phyloP scores from a whole-genome alignment of 2,888 invertebrate genomes.

The Himalopsyche tibetana region DNA sequence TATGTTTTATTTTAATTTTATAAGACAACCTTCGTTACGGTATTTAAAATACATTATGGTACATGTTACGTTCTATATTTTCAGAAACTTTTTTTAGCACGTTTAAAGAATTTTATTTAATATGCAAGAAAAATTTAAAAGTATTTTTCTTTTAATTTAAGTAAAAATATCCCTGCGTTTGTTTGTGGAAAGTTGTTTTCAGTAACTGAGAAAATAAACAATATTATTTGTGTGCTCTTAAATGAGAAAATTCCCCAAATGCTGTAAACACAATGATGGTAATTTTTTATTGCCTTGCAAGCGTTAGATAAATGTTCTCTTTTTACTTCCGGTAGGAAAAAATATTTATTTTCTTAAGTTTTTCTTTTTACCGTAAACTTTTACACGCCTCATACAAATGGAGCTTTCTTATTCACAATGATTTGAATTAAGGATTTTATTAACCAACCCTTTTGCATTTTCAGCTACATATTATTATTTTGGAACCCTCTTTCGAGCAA shows the following conservation, averaged over 20 bases:
- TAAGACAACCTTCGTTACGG: too few relatives aligned
- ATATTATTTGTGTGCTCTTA: constrained; percentile 12
- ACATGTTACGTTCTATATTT: too few relatives aligned
- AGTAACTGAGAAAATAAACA: constrained; percentile 22
- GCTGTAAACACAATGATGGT: constrained; percentile 30
- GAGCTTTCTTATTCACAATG: too few relatives aligned
- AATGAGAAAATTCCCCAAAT: constrained; percentile 2
- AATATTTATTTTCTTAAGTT: not conserved
- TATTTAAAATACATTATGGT: too few relatives aligned
- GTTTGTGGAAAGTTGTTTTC: constrained; percentile 20
- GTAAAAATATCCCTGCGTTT: not conserved
- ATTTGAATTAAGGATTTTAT: too few relatives aligned
- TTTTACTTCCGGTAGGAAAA: not conserved
- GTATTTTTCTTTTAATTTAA: not conserved
- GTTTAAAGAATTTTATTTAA: too few relatives aligned
- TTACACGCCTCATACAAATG: not conserved
- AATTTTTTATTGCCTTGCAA: constrained; percentile 15
- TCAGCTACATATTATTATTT: too few relatives aligned
- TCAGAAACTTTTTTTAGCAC: too few relatives aligned
- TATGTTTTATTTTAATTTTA: too few relatives aligned
- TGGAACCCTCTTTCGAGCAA: too few relatives aligned
- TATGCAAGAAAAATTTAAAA: too few relatives aligned
- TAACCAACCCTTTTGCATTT: too few relatives aligned
- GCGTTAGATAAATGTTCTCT: constrained; percentile 3
- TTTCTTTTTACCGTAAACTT: not conserved